A percentile compares a stretch with the other conserved stretches of the same genome.
phyloP scores from a whole-genome alignment of 2,113 vertebrate species.

The Thunnus thynnus region DNA sequence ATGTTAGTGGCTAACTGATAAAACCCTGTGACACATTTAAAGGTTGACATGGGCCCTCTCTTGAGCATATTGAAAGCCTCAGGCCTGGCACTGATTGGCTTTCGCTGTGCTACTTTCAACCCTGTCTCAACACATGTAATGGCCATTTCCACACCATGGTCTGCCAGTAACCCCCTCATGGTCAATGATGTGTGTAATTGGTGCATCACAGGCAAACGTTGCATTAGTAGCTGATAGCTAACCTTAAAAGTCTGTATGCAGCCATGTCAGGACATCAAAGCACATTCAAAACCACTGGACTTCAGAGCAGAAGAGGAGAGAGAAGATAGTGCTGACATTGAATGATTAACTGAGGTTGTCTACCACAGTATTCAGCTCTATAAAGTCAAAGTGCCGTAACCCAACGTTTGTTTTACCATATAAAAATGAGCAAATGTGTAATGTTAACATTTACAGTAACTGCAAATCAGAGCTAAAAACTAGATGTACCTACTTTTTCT shows the following conservation, averaged over 20 bases:
- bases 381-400: neutral
- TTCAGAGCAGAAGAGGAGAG: neutral
- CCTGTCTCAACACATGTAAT: conserved; percentile 32
- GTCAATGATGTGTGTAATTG: conserved; percentile 59
- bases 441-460: too few species aligned
- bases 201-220: conserved; percentile 36
- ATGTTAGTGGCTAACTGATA: conserved; percentile 55
- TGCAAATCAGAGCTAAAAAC: too few species aligned
- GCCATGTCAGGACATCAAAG: neutral
- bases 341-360: neutral
- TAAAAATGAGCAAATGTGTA: too few species aligned
- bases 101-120: conserved; percentile 34
- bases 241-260: conserved; percentile 4
- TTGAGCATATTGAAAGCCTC: conserved; percentile 48
- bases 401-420: neutral
- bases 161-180: conserved; percentile 12
- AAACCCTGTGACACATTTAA: conserved; percentile 48
- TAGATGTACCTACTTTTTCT: neutral
- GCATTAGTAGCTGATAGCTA: conserved; percentile 25
- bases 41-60: conserved; percentile 40
- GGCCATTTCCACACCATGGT: conserved; percentile 12
- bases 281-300: neutral
- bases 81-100: conserved; percentile 20
- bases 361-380: neutral
- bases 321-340: neutral